Evolutionary conservation across 1,140 invertebrate species (phyloP).

Genomic region (Temnothorax longispinosus): DNA sequence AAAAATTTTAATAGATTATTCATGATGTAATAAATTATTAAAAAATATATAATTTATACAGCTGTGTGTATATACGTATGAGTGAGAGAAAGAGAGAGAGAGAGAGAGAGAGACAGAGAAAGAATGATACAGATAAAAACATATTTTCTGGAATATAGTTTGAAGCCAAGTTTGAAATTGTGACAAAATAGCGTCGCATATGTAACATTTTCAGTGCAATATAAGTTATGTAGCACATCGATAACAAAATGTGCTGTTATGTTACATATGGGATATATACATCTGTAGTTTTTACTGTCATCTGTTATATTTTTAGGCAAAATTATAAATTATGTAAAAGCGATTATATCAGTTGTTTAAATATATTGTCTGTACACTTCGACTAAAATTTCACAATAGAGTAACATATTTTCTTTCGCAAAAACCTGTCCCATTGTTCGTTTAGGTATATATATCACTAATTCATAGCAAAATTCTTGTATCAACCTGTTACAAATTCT

Average conservation of each 20-base stretch:
- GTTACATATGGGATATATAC: background rate
- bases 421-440: background rate
- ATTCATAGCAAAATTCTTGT: conserved; percentile 3
- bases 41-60: background rate
- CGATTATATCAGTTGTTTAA: conserved; percentile 32
- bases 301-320: background rate
- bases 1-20: conserved; percentile 13
- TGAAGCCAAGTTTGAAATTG: conserved; percentile 1
- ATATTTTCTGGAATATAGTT: conserved; percentile 8
- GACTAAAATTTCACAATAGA: background rate
- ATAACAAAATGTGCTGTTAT: conserved; percentile 20
- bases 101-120: too few species aligned
- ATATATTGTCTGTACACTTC: conserved; percentile 11
- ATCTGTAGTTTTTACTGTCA: background rate
- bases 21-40: background rate
- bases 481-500: conserved; percentile 4
- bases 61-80: background rate
- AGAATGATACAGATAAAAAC: background rate
- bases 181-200: background rate
- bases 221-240: conserved; percentile 8
- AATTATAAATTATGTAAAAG: conserved; percentile 25
- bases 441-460: conserved; percentile 20
- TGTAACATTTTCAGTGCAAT: background rate
- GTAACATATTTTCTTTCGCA: conserved; percentile 21
- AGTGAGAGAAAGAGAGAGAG: background rate